A percentile compares a stretch with the other conserved stretches of the same genome.
phyloP scores from a whole-genome alignment of 53 echinoderm and acorn worm genomes.

The Antedon mediterranea region DNA sequence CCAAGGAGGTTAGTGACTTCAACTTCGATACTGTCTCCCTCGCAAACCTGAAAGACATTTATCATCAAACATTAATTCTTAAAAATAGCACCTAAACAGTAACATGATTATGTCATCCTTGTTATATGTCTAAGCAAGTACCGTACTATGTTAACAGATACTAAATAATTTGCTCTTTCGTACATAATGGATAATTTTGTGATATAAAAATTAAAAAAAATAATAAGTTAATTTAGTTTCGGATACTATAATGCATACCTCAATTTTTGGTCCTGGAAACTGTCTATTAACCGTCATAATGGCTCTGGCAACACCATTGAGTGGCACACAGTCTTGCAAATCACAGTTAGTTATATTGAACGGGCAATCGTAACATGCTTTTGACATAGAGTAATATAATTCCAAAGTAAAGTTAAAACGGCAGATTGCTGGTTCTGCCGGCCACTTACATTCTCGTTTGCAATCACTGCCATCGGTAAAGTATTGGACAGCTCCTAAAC shows the following conservation, averaged over 20 bases:
- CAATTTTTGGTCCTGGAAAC: constrained; percentile 55
- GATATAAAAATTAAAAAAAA: too few relatives aligned
- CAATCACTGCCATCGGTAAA: constrained; percentile 10
- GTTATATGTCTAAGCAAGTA: too few relatives aligned
- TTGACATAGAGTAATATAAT: constrained; percentile 67
- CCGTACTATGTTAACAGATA: too few relatives aligned
- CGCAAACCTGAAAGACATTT: constrained; percentile 75
- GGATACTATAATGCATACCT: constrained; percentile 20
- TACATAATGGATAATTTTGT: too few relatives aligned
- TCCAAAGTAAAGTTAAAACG: constrained; percentile 47
- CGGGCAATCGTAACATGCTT: constrained; percentile 69
- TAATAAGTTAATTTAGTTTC: too few relatives aligned
- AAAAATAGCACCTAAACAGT: too few relatives aligned
- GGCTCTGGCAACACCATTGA: constrained; percentile 43
- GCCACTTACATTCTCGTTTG: constrained; percentile 27
- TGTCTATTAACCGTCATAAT: constrained; percentile 41
- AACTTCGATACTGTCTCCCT: constrained; percentile 56
- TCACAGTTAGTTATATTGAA: constrained; percentile 41
- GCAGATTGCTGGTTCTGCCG: constrained; percentile 29
- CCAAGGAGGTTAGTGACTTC: constrained; percentile 47
- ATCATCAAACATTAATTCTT: too few relatives aligned
- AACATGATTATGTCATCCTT: too few relatives aligned
- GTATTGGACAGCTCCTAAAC: background rate
- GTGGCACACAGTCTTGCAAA: constrained; percentile 36
- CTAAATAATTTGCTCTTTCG: too few relatives aligned